phyloP scores from a whole-genome alignment of 2,888 invertebrate genomes.

The Cantharis nigra region DNA sequence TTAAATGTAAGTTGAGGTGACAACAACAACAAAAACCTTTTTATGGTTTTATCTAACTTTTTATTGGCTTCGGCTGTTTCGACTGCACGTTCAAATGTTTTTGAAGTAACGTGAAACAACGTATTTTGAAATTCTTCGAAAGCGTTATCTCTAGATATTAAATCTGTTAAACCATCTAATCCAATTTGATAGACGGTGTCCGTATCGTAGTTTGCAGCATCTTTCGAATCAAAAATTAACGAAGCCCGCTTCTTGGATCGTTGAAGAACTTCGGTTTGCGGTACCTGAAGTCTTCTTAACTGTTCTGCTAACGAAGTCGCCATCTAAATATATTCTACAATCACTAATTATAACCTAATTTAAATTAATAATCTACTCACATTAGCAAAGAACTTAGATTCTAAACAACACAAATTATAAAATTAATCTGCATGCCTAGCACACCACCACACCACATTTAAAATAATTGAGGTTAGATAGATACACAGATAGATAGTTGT shows the following conservation, averaged over 20 bases:
- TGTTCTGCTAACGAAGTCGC: slow-evolving; percentile 78
- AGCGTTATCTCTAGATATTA: slow-evolving; percentile 71
- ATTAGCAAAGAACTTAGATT: neutral
- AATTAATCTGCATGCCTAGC: neutral
- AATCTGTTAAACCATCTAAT: slow-evolving; percentile 80
- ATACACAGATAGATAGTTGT: too few relatives aligned
- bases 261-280: slow-evolving; percentile 74
- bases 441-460: neutral
- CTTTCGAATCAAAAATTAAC: slow-evolving; percentile 85
- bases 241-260: slow-evolving; percentile 75
- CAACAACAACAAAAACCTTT: slow-evolving; percentile 76
- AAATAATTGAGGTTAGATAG: neutral
- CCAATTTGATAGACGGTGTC: slow-evolving; percentile 88
- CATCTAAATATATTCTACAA: neutral
- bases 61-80: slow-evolving; percentile 76
- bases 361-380: neutral
- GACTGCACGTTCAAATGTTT: slow-evolving; percentile 80
- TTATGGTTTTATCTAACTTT: slow-evolving; percentile 74
- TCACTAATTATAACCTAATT: neutral
- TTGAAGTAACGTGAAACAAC: slow-evolving; percentile 77
- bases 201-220: slow-evolving; percentile 84
- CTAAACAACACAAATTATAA: neutral
- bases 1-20: slow-evolving; percentile 90
- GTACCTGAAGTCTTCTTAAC: slow-evolving; percentile 72
- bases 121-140: slow-evolving; percentile 76